Base-by-base conservation (phyloP, 2,113 vertebrate species). In the Passer montanus region DNA sequence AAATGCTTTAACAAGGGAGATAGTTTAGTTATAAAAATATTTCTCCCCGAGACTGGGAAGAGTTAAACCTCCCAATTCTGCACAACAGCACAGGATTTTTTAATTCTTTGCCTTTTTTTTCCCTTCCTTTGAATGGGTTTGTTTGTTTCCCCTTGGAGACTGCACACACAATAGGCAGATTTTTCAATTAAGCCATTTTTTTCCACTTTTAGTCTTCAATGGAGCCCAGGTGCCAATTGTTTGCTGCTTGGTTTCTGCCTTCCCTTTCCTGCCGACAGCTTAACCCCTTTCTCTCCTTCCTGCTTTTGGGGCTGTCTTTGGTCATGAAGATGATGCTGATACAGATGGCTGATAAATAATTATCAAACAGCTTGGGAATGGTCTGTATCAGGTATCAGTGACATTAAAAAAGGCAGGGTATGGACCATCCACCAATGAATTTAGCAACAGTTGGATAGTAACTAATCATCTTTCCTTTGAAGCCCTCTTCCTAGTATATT, bases 201-300 rank as follows among this genome's bases (percentile, higher is more conserved):
- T 87, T 46, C 83, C 56, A 81, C 85, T 94, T 95, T 94, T 95
- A 94, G 68, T 37, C 64, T 92, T 96, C 93, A 94, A 43, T 84
- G 53, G 85, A 96, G 56, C 47, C 92, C 94, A 94, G 92, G 92
- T 97, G 95, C 93, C 86, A 90, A 87, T 94, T 96, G 92, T 96
- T 92, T 78, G 85, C 79, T 86, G 72, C 68, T 87, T 84, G 69
- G 47, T 84, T 94, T 80, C 56, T 91, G 69, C 62, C 89, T 95
- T 96, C 69, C 84, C 24, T 31, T 94, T 95, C 93, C 93, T 96
- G 88, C 49, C 52, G 26, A 2, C 55, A 39, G 56, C 70, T 95
- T 97, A 96, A 96, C 93, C 64, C 85, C 10, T 93, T 96, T 80
- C 62, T 88, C 44, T 58, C 59, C 30, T 50, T 79, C 50, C 64